phyloP scores from a whole-genome alignment of 2,113 vertebrate species.

The Tursiops truncatus region DNA sequence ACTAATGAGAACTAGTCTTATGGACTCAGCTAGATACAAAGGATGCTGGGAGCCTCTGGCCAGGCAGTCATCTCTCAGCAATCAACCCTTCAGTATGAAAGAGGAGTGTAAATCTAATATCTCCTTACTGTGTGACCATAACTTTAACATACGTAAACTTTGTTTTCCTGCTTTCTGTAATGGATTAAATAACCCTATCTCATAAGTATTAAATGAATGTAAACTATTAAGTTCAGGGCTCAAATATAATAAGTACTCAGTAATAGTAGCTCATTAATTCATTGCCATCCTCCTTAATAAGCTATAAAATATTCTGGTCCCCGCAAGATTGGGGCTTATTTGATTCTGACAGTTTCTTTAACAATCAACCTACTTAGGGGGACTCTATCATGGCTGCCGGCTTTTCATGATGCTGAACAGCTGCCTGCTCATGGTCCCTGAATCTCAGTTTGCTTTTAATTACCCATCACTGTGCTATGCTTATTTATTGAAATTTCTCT shows the following conservation, averaged over 20 bases:
- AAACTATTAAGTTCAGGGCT: not conserved
- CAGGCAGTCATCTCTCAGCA: not conserved
- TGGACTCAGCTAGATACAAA: not conserved
- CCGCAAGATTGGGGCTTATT: not conserved
- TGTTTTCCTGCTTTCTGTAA: not conserved
- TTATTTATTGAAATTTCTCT: not conserved
- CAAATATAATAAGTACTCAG: constrained; percentile 29
- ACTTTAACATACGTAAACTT: not conserved
- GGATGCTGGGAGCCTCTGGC: not conserved
- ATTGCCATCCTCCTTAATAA: not conserved
- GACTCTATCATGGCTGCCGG: not conserved
- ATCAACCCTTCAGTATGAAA: not conserved
- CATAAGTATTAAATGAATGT: constrained; percentile 13
- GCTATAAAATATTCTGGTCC: not conserved
- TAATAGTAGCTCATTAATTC: constrained; percentile 31
- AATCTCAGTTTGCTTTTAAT: constrained; percentile 33
- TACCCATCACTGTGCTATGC: not conserved
- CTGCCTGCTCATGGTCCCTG: not conserved
- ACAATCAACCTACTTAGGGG: constrained; percentile 1
- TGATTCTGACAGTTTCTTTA: constrained; percentile 43
- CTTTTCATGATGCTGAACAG: not conserved
- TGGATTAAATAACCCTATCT: not conserved
- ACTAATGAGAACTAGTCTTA: not conserved
- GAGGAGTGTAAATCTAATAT: not conserved
- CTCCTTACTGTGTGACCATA: not conserved